Base-by-base conservation (phyloP, 2,113 vertebrate species). In the Talpa occidentalis region DNA sequence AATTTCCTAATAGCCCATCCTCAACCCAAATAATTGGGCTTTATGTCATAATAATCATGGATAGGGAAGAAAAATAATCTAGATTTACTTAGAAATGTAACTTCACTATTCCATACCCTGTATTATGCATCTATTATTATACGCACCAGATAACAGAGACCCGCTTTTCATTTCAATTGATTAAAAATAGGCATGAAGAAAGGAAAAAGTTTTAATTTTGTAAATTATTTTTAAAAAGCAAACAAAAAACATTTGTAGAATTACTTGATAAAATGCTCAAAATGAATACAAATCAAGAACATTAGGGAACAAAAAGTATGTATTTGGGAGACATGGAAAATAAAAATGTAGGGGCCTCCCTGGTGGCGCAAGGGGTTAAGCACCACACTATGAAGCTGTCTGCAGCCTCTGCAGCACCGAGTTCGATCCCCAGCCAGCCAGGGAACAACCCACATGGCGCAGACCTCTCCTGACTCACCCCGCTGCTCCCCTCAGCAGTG, bases 181-280 rank as follows among this genome's bases (percentile, higher is more conserved):
- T 52, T 73, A 69, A 90, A 85, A 24, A 62, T 78, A 89, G 24
- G 28, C 73, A 52, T 74, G 30, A 79, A 30, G 4, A 85, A 74
- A 37, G 49, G 49, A 56, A 32, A 81, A 69, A 85, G 35, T 78
- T 74, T 96, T 94, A 26, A 73, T 66, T 96, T 84, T 59, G 67
- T 12, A 69, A 73, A 22, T 22, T 67, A 88, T 74, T 84, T 19
- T 17, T 19, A 96, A 90, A 91, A 89, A 73, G n/a, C 40, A 83
- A 96, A 64, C 15, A 79, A 88, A 67, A 78, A 84, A 12, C 35
- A 90, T 86, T 86, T 92, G n/a, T 69, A 73, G 19, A 89, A 80
- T 52, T 79, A 74, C 24, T 89, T 69, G 40, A 67, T 22, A 89
- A 94, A 62, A 85, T 86, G 79, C 6, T 89, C 49, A 76, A 92